A percentile compares a stretch with the other conserved stretches of the same genome.
Conservation (phyloP, 2,797 vertebrate species). For the Liparis tanakae region DNA sequence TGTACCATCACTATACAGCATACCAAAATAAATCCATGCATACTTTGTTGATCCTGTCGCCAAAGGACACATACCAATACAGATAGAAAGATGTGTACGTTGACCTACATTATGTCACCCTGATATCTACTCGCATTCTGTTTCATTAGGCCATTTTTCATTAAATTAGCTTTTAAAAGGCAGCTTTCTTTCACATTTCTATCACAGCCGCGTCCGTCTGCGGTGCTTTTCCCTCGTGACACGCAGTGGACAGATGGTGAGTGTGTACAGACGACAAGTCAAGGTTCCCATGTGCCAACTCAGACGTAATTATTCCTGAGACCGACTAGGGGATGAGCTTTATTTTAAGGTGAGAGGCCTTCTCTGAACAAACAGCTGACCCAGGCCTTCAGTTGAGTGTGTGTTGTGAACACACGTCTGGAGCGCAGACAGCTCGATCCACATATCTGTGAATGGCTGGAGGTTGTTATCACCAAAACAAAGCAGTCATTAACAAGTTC, state of each 20-base stretch:
- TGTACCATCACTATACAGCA: conserved; percentile 74
- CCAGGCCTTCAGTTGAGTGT: conserved; percentile 27
- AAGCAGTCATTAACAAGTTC: conserved; percentile 25
- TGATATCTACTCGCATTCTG: background rate
- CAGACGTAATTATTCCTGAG: conserved; percentile 45
- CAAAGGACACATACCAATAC: conserved; percentile 66
- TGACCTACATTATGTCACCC: conserved; percentile 22
- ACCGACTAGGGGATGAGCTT: conserved; percentile 46
- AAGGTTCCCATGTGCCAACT: conserved; percentile 48
- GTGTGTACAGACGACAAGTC: conserved; percentile 38
- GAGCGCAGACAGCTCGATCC: conserved; percentile 19
- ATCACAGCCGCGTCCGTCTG: background rate
- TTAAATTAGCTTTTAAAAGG: background rate
- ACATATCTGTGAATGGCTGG: conserved; percentile 29
- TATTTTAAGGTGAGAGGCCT: conserved; percentile 52
- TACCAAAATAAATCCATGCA: conserved; percentile 70
- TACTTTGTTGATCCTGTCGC: conserved; percentile 58
- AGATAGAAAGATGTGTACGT: conserved; percentile 22
- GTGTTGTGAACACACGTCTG: conserved; percentile 42
- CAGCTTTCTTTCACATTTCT: conserved; percentile 18
- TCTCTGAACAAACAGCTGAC: conserved; percentile 65
- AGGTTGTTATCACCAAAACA: conserved; percentile 32
- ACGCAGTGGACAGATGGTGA: conserved; percentile 50
- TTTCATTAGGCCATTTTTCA: background rate
- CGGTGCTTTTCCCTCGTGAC: conserved; percentile 30